Evolutionary conservation across 2,888 invertebrate species (phyloP).

Genomic region (Drosophila algonquin): DNA sequence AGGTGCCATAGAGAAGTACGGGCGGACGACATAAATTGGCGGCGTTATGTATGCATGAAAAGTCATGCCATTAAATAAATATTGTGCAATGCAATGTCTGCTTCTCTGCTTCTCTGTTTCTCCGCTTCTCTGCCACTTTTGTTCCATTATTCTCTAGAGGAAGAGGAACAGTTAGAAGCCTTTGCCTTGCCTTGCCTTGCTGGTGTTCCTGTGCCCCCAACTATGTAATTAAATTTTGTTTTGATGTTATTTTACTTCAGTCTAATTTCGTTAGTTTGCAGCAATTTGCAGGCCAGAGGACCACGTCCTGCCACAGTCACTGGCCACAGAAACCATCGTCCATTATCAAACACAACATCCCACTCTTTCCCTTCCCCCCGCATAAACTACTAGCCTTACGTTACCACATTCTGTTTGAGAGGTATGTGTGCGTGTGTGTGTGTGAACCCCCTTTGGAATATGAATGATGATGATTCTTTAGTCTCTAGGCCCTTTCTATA

Average conservation of each 20-base stretch:
- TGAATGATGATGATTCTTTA: too few species aligned
- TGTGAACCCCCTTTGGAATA: too few species aligned
- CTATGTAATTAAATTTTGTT: constrained; percentile 38
- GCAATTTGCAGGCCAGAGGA: constrained; percentile 25
- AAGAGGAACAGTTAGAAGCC: neutral
- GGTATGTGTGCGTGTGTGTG: too few species aligned
- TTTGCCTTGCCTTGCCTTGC: neutral
- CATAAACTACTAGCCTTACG: too few species aligned
- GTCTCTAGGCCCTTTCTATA: too few species aligned
- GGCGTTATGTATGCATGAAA: constrained; percentile 51
- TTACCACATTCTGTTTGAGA: too few species aligned
- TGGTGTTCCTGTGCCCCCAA: neutral
- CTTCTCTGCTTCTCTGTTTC: neutral
- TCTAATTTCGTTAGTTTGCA: constrained; percentile 44
- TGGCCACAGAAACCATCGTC: neutral
- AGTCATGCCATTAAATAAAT: constrained; percentile 72
- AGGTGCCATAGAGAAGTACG: constrained; percentile 5
- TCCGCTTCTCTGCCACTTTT: too few species aligned
- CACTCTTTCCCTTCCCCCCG: neutral
- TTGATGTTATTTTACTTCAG: constrained; percentile 26
- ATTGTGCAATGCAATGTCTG: constrained; percentile 61
- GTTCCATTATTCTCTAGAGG: neutral
- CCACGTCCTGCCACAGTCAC: neutral
- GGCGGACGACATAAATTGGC: constrained; percentile 56
- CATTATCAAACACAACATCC: neutral